phyloP scores from a whole-genome alignment of 2,113 vertebrate genomes.

The Ceratotherium simum region DNA sequence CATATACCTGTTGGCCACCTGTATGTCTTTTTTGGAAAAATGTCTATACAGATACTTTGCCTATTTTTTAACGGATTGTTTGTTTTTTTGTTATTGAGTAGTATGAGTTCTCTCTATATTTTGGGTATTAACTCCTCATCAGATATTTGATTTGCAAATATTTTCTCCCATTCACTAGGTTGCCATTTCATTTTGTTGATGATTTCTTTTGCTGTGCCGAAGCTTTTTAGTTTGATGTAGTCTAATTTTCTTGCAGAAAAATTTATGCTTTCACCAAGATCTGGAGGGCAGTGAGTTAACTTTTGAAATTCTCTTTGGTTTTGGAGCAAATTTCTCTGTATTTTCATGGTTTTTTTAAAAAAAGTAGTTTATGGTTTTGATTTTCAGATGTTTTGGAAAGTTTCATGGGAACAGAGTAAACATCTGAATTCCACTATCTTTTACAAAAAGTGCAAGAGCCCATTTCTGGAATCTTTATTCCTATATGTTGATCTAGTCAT shows the following conservation, averaged over 20 bases:
- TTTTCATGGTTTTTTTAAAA: background rate
- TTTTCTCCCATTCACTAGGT: too few species aligned
- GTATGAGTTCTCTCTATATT: too few species aligned
- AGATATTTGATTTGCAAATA: too few species aligned
- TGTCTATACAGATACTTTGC: too few species aligned
- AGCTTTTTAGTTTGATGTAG: too few species aligned
- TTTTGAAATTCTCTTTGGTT: background rate
- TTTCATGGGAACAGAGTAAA: background rate
- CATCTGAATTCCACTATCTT: background rate
- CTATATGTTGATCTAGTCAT: background rate
- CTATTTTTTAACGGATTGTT: too few species aligned
- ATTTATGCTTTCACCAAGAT: background rate
- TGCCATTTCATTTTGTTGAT: too few species aligned
- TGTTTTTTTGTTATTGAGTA: too few species aligned
- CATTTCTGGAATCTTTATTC: background rate
- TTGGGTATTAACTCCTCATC: too few species aligned
- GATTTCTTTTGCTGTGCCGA: too few species aligned
- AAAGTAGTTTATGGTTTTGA: background rate
- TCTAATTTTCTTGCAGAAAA: background rate
- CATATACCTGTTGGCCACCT: too few species aligned
- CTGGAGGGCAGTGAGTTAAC: background rate
- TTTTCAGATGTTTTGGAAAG: slow-evolving; percentile 4
- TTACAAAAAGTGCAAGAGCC: background rate
- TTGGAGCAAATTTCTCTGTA: background rate
- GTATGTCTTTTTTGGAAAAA: too few species aligned